Evolutionary conservation across 2,888 invertebrate genomes (phyloP).

Genomic region (Balanococcus diminutus): DNA sequence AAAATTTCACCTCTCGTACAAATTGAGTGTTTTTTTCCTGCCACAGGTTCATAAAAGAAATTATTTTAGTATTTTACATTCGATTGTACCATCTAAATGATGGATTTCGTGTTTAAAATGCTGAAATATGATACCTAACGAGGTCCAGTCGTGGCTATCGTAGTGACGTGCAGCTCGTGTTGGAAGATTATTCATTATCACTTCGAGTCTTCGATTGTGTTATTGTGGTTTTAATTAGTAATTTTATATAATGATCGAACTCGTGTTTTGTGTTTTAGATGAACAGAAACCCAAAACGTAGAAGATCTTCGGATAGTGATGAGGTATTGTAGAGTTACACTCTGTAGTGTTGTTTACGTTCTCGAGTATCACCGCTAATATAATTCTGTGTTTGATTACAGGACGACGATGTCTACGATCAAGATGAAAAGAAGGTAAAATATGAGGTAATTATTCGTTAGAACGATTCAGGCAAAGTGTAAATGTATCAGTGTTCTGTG

Average conservation of each 20-base stretch:
- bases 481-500: not conserved
- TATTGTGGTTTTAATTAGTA: not conserved
- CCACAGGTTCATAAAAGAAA: not conserved
- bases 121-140: not conserved
- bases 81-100: not conserved
- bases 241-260: not conserved
- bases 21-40: not conserved
- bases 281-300: conserved; percentile 55
- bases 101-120: not conserved
- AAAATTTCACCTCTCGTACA: not conserved
- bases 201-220: not conserved
- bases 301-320: conserved; percentile 55
- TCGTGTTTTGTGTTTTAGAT: conserved; percentile 4
- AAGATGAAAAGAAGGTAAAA: conserved; percentile 26
- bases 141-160: not conserved
- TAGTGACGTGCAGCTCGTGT: not conserved
- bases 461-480: not conserved
- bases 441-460: conserved; percentile 34
- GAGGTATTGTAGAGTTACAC: conserved; percentile 21
- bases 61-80: not conserved
- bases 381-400: not conserved
- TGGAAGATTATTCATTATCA: not conserved
- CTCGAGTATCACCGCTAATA: not conserved
- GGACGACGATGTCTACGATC: conserved; percentile 28
- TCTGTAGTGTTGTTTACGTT: not conserved